Evolutionary conservation across 2,888 invertebrate species (phyloP), one percentile per base, ranked within the genome.

Genomic region (Himalopsyche kuldschensis): DNA sequence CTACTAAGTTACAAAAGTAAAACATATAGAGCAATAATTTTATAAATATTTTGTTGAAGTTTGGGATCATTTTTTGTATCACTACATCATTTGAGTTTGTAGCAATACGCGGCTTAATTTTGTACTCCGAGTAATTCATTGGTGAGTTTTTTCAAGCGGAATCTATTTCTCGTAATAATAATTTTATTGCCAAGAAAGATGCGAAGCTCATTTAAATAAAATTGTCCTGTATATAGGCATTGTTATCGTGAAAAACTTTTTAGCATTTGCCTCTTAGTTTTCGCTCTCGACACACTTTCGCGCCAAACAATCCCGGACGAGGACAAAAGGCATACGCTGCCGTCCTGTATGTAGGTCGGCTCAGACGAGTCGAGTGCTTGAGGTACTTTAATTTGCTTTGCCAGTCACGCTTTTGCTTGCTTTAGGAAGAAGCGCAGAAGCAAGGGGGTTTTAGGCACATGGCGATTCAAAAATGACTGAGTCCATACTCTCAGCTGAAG

Each of bases 311-410:
- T 30, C 30, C 46, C 15, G 69, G 27, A 55, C 20, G 77, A 27
- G 48, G 41, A 80, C 77, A 82, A 79, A 84, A 82, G 80, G 76
- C 77, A n/a, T 63, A 63, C 77, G 75, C 79, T 32, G 31, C 41
- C 82, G 79, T 75, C 32, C 80, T 75, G 75, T 32, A 75, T 80
- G 75, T 80, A 82, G 84, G 84, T 82, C 82, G 79, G 77, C 55
- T n/a, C 75, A 77, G 82, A 31, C 41, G 41, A 81, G 78, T 82
- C 47, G 80, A 80, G 83, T 83, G 85, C 35, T 80, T 85, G 75
- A 79, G 79, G 79, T 80, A 82, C 83, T 85, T 85, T 85, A 85
- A 85, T 85, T 85, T 85, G 85, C 85, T 83, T 85, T 85, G 83
- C 83, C 79, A 84, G 85, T 80, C 83, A 85, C 79, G 85, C 80